A percentile compares a stretch with the other conserved stretches of the same genome.
Conservation (phyloP, 2,888 invertebrate genomes). For the Philopedon plagiatum region DNA sequence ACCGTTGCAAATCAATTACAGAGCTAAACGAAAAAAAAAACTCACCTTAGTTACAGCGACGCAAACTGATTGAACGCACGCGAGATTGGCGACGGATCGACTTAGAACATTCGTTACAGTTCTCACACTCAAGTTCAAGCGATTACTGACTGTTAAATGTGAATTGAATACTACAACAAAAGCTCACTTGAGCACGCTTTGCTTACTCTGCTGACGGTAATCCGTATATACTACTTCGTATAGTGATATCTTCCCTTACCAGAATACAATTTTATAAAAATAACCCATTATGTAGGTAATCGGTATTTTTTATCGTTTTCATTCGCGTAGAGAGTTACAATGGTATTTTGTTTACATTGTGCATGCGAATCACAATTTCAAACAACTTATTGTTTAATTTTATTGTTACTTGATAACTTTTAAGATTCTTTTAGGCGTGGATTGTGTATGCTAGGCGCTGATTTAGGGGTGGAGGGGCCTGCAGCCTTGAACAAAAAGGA, state of each 20-base stretch:
- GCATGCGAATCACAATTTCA: slow-evolving; percentile 4
- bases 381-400: background rate
- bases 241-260: slow-evolving; percentile 22
- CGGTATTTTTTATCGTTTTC: slow-evolving; percentile 1
- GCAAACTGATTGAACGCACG: background rate
- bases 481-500: too few species aligned
- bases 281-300: slow-evolving; percentile 16
- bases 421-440: too few species aligned
- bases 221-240: slow-evolving; percentile 8
- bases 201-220: slow-evolving; percentile 19
- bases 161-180: slow-evolving; percentile 18
- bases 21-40: background rate
- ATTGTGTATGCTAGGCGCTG: too few species aligned
- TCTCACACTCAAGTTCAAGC: slow-evolving; percentile 28
- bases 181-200: slow-evolving; percentile 15
- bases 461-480: too few species aligned
- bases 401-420: slow-evolving; percentile 11
- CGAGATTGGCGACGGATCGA: slow-evolving; percentile 26
- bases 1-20: background rate
- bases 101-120: slow-evolving; percentile 19
- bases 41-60: slow-evolving; percentile 8
- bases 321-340: slow-evolving; percentile 2
- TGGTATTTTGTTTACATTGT: background rate
- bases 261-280: slow-evolving; percentile 13
- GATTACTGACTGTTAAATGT: slow-evolving; percentile 19